Evolutionary conservation across 2,113 vertebrate species (phyloP).

Genomic region (Nyctibius bracteatus): DNA sequence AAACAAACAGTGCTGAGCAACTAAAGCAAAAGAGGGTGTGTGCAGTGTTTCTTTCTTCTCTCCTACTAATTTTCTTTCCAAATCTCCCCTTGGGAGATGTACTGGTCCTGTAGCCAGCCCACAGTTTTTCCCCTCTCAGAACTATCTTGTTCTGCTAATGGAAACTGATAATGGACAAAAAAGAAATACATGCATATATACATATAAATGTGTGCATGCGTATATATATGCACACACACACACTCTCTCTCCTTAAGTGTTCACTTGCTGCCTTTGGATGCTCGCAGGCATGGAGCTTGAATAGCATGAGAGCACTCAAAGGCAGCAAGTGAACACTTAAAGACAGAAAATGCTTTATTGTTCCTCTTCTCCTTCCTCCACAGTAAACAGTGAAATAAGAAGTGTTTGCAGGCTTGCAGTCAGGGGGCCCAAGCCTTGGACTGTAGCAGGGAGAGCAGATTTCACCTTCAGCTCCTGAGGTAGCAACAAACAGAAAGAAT

Average conservation of each 20-base stretch:
- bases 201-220: fast-evolving
- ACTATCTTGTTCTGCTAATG: neutral
- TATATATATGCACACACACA: neutral
- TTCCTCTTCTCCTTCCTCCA: neutral
- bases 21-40: neutral
- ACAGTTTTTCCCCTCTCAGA: neutral
- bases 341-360: neutral
- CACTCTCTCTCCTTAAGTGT: neutral
- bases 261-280: neutral
- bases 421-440: neutral
- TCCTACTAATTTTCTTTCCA: neutral
- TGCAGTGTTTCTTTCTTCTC: neutral
- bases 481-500: neutral
- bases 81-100: neutral
- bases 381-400: neutral
- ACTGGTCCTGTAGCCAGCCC: neutral
- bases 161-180: neutral
- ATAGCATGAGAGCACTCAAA: neutral
- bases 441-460: neutral
- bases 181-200: too few relatives aligned
- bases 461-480: neutral
- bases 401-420: neutral
- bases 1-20: neutral
- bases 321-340: neutral
- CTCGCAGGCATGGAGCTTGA: neutral